A percentile compares a stretch with the other conserved stretches of the same genome.
These are phyloP conservation scores for Cheilosia vernalis DNA, from an alignment of 2,888 invertebrate genomes.

Conservation along the genomic window DNA sequence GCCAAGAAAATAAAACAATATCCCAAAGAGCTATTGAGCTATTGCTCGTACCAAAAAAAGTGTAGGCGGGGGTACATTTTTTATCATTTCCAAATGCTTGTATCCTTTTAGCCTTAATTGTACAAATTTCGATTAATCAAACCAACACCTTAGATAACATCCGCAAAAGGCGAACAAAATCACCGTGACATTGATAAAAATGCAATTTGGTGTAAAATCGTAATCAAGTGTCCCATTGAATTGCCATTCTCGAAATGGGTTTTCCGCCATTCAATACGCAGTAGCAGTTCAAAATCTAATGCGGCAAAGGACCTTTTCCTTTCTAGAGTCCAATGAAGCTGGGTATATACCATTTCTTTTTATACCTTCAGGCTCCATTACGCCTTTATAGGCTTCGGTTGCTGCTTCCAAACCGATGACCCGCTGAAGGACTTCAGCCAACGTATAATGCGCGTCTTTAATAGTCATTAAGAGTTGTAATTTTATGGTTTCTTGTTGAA, in stretches of 20 bases:
- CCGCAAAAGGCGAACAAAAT: constrained; percentile 16
- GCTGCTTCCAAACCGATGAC: background rate
- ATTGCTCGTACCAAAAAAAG: too few relatives aligned
- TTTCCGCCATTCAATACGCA: constrained; percentile 33
- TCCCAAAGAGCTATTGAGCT: too few relatives aligned
- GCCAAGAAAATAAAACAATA: too few relatives aligned
- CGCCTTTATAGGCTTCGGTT: constrained; percentile 42
- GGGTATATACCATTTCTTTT: constrained; percentile 41
- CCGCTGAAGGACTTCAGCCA: constrained; percentile 7
- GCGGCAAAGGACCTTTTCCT: constrained; percentile 9
- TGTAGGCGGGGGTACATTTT: too few relatives aligned
- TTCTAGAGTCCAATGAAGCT: constrained; percentile 9
- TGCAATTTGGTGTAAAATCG: constrained; percentile 23
- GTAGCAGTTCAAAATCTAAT: constrained; percentile 39
- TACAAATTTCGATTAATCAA: too few relatives aligned
- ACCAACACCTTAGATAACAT: background rate
- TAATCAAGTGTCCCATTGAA: constrained; percentile 2
- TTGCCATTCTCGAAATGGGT: background rate
- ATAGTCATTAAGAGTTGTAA: constrained; percentile 51
- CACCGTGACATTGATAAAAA: constrained; percentile 14
- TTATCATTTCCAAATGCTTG: too few relatives aligned
- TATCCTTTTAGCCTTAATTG: too few relatives aligned
- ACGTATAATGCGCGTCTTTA: constrained; percentile 24
- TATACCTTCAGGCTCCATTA: constrained; percentile 63
- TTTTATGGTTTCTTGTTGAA: constrained; percentile 62